phyloP scores from a whole-genome alignment of 2,113 vertebrate species.

The Mesoclemmys tuberculata region DNA sequence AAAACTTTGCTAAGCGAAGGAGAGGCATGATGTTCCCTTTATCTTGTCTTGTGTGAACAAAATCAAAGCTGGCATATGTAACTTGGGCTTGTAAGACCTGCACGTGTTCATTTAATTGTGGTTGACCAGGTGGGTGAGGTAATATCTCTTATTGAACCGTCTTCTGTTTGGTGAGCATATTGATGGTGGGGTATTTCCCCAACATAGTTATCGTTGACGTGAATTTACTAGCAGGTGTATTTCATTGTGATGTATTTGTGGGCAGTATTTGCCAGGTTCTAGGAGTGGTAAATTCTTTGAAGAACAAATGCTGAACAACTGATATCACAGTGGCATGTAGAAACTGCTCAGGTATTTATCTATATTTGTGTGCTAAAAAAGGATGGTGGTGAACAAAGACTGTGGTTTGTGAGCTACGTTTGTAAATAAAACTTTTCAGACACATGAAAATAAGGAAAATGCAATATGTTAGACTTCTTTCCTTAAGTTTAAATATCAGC shows the following conservation, averaged over 20 bases:
- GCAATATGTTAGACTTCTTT: background rate
- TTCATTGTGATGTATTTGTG: background rate
- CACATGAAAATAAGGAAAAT: background rate
- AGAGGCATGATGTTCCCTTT: background rate
- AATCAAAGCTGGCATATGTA: background rate
- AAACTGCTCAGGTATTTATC: background rate
- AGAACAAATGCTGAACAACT: background rate
- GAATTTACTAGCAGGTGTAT: background rate
- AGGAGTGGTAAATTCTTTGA: slow-evolving; percentile 1
- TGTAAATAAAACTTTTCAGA: background rate
- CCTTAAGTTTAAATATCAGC: background rate
- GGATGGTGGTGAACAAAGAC: background rate
- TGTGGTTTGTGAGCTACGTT: background rate
- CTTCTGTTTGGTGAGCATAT: background rate
- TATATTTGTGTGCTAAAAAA: background rate
- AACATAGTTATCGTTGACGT: fast-evolving
- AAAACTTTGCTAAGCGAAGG: background rate
- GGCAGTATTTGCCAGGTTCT: slow-evolving; percentile 13
- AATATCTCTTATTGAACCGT: too few relatives aligned
- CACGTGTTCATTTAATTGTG: too few relatives aligned
- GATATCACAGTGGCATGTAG: background rate
- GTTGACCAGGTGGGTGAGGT: too few relatives aligned
- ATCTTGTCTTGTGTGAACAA: background rate
- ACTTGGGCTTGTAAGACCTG: background rate
- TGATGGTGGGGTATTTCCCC: background rate